These are phyloP conservation scores for Nyleta sp. DNA, from an alignment of 2,888 invertebrate species.

Conservation along the genomic window DNA sequence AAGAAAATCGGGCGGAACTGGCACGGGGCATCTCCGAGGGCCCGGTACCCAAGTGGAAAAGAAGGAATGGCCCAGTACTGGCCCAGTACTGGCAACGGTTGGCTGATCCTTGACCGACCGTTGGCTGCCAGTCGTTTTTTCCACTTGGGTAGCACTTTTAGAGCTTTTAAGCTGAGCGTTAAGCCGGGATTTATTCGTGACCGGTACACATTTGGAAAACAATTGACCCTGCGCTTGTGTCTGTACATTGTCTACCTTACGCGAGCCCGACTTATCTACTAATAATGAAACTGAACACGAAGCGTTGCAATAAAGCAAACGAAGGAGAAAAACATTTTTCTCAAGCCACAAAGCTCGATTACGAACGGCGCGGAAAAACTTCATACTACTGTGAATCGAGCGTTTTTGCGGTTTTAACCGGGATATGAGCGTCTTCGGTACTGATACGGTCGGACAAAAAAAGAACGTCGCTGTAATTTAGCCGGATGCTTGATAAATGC, in stretches of 20 bases:
- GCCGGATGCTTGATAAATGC: conserved; percentile 38
- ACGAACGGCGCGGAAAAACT: conserved; percentile 45
- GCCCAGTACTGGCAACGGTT: no score
- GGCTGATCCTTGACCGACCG: no score
- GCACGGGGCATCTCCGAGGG: conserved; percentile 61
- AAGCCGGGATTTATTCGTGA: conserved; percentile 78
- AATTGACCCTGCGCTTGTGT: conserved; percentile 70
- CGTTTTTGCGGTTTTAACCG: conserved; percentile 53
- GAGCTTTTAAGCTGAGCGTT: conserved; percentile 78
- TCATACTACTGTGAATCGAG: conserved; percentile 37
- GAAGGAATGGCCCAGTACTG: no score
- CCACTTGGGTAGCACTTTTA: conserved; percentile 74
- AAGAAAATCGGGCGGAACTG: conserved; percentile 61
- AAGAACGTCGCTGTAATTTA: conserved; percentile 45
- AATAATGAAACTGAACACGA: conserved; percentile 58
- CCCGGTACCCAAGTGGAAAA: no score
- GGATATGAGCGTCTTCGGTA: conserved; percentile 47
- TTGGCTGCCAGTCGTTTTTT: no score
- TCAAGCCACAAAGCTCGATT: conserved; percentile 59
- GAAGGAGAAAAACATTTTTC: conserved; percentile 63
- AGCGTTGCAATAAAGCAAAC: conserved; percentile 49
- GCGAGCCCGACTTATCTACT: conserved; percentile 48
- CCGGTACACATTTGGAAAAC: conserved; percentile 76
- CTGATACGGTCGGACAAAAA: conserved; percentile 44
- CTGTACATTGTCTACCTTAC: conserved; percentile 50